Base-by-base conservation (phyloP, 2,888 invertebrate genomes). In the Agriotes lineatus region DNA sequence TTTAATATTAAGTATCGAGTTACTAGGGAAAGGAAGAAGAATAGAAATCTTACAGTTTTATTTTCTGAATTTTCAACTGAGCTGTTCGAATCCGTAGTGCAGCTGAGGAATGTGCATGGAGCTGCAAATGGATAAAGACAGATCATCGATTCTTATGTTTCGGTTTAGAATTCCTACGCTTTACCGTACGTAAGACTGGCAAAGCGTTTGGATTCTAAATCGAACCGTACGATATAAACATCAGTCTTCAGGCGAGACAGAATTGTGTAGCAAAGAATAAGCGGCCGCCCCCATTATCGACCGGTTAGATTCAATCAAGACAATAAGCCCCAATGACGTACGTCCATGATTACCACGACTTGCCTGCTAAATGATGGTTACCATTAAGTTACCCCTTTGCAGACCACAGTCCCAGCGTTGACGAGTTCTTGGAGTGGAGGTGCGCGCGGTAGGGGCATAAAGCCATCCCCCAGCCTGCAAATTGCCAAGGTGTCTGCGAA, bases 141-240 rank as follows among this genome's bases (percentile, higher is more conserved):
- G n/a, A n/a, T 22, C 16, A 5, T 12, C 12, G 16, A 63, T 56
- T 67, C 45, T 45, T 66, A 82, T 83, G 85, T 88, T 91, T 89
- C 85, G 92, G 87, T 93, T 95, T 95, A 95, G 94, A 95, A 95
- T 95, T 94, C 94, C 94, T 94, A 94, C 94, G 94, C 94, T 94
- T 95, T 94, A 94, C 94, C 93, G 91, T 91, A 85, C 85, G 82
- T 85, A 78, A 76, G 84, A 84, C 88, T 88, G 94, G 94, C 92
- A 95, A 95, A 94, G 94, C 94, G 94, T 95, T 94, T 93, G 94
- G 94, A 94, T 94, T 94, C 94, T 94, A 93, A 94, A 94, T 93
- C 94, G 85, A 87, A 91, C 88, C 87, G 42, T 67, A 59, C 25
- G 62, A 70, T 67, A 54, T 56, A 61, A 69, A 30, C 66, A 59